Evolutionary conservation across 2,888 invertebrate genomes (phyloP).

Genomic region (Drosophila limbata): DNA sequence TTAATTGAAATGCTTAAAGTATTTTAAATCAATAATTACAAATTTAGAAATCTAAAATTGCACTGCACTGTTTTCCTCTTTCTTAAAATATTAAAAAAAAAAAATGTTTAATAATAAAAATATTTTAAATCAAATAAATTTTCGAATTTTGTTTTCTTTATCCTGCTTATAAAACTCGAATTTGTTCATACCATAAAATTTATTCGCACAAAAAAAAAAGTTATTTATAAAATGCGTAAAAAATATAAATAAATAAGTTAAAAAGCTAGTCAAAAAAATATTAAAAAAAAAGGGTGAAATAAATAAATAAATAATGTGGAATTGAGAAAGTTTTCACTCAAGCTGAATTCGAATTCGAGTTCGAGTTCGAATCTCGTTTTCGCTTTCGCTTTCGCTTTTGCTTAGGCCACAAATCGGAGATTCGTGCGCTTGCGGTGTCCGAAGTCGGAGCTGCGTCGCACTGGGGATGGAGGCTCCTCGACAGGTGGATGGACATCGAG

Average conservation of each 20-base stretch:
- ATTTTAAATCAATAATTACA: too few species aligned
- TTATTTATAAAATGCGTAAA: slow-evolving; percentile 5
- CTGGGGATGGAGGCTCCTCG: slow-evolving; percentile 41
- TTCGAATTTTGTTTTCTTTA: too few species aligned
- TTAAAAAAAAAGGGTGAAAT: slow-evolving; percentile 8
- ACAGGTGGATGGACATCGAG: slow-evolving; percentile 1
- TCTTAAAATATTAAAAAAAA: too few species aligned
- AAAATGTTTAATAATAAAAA: too few species aligned
- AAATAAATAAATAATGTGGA: slow-evolving; percentile 16
- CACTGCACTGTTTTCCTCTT: too few species aligned
- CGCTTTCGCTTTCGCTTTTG: too few species aligned
- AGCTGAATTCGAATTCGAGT: not conserved
- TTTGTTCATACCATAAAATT: not conserved
- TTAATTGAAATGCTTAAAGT: too few species aligned
- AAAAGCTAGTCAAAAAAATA: not conserved
- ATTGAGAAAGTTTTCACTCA: not conserved
- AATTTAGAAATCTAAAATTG: too few species aligned
- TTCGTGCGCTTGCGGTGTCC: slow-evolving; percentile 78
- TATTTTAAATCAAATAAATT: too few species aligned
- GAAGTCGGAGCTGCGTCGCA: slow-evolving; percentile 59
- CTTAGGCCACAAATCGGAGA: slow-evolving; percentile 65
- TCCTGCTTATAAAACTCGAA: not conserved
- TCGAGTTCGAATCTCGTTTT: too few species aligned
- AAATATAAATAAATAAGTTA: slow-evolving; percentile 27
- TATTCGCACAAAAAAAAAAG: slow-evolving; percentile 11